phyloP scores from a whole-genome alignment of 2,888 invertebrate species.

The Urechis unicinctus region DNA sequence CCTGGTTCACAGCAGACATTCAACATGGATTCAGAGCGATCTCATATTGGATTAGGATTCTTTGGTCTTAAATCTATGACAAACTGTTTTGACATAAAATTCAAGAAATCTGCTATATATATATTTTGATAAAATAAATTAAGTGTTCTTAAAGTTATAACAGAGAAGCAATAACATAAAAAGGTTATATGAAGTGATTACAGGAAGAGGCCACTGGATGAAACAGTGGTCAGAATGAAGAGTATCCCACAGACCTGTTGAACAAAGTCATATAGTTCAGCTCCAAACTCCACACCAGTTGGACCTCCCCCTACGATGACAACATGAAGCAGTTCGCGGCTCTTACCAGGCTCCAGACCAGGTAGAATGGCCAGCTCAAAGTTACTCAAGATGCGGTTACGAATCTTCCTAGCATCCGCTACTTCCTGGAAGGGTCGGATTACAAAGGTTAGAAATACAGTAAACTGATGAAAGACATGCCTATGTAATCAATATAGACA shows the following conservation, averaged over 20 bases:
- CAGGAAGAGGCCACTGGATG: background rate
- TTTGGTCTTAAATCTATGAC: too few species aligned
- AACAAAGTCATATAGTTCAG: slow-evolving; percentile 51
- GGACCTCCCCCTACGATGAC: slow-evolving; percentile 54
- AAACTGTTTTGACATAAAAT: too few species aligned
- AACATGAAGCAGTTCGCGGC: slow-evolving; percentile 41
- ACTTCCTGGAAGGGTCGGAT: slow-evolving; percentile 47
- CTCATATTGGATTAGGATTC: too few species aligned
- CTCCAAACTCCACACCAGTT: slow-evolving; percentile 52
- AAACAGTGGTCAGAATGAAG: background rate
- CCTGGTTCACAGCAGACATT: slow-evolving; percentile 35
- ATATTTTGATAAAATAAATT: too few species aligned
- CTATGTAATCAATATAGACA: too few species aligned
- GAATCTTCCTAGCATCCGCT: slow-evolving; percentile 47
- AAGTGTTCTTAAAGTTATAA: too few species aligned
- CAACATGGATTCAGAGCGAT: too few species aligned
- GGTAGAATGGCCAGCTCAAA: slow-evolving; percentile 49
- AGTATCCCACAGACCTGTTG: slow-evolving; percentile 36
- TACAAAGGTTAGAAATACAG: too few species aligned
- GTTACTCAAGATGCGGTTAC: slow-evolving; percentile 44
- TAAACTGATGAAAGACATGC: too few species aligned
- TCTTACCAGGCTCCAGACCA: slow-evolving; percentile 34
- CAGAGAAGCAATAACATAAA: background rate
- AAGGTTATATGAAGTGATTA: too few species aligned
- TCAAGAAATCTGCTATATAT: too few species aligned